phyloP scores from a whole-genome alignment of 2,888 invertebrate species.

The Eudemis profundana region DNA sequence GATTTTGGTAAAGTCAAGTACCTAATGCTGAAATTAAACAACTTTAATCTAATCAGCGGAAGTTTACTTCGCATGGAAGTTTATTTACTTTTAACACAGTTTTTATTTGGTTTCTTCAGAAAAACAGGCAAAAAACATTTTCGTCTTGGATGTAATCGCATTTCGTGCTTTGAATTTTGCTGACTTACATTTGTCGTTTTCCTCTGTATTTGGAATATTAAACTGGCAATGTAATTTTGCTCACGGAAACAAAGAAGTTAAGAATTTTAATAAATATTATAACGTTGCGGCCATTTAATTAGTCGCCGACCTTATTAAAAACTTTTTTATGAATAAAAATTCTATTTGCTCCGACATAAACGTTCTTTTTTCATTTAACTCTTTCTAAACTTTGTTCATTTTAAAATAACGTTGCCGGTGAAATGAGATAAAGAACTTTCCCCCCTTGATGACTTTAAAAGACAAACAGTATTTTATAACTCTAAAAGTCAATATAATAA shows the following conservation, averaged over 20 bases:
- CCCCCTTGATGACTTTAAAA: conserved; percentile 57
- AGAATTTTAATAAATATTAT: conserved; percentile 5
- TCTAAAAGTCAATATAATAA: conserved; percentile 52
- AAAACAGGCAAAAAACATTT: neutral
- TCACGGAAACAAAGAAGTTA: neutral
- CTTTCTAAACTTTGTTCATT: conserved; percentile 57
- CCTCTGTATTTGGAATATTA: neutral
- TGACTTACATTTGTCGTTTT: neutral
- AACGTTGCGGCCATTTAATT: conserved; percentile 13
- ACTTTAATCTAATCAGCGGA: conserved; percentile 12
- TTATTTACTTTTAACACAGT: conserved; percentile 9
- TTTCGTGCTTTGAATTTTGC: neutral
- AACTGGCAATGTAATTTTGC: neutral
- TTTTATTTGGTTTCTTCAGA: conserved; percentile 22
- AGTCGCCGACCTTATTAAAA: conserved; percentile 10
- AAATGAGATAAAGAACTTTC: conserved; percentile 53
- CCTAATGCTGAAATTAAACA: conserved; percentile 15
- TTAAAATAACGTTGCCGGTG: conserved; percentile 50
- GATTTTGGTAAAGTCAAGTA: neutral
- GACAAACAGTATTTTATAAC: conserved; percentile 52
- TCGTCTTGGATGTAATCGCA: neutral
- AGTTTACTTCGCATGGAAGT: neutral
- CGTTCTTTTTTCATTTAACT: conserved; percentile 42
- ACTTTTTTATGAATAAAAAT: conserved; percentile 17
- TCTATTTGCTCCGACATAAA: conserved; percentile 17